These are phyloP conservation scores for Etheostoma spectabile DNA, from an alignment of 2,113 vertebrate species.

Conservation along the genomic window DNA sequence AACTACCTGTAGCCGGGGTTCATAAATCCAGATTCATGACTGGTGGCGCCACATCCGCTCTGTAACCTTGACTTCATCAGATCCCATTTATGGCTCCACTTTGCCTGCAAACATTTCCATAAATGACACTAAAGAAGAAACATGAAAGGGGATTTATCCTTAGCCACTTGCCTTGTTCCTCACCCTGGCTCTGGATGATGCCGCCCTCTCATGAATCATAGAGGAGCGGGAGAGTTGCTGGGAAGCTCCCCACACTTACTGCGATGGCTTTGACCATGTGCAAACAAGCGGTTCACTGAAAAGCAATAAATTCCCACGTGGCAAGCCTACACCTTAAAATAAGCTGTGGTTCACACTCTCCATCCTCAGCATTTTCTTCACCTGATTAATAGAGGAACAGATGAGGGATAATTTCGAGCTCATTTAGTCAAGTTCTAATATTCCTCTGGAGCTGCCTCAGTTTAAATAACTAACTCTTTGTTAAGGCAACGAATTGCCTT, in stretches of 20 bases:
- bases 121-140: constrained; percentile 81
- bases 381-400: constrained; percentile 47
- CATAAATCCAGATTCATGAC: constrained; percentile 75
- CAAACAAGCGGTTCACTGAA: constrained; percentile 16
- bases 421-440: constrained; percentile 68
- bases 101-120: constrained; percentile 76
- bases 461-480: constrained; percentile 64
- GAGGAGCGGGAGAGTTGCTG: neutral
- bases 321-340: constrained; percentile 8
- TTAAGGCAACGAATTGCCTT: constrained; percentile 48
- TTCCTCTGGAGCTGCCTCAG: constrained; percentile 42
- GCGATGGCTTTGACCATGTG: constrained; percentile 5
- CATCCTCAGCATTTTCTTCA: constrained; percentile 26
- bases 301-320: constrained; percentile 20
- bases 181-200: neutral
- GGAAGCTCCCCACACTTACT: constrained; percentile 2
- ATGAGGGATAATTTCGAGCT: constrained; percentile 49
- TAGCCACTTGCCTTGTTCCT: constrained; percentile 16
- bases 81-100: constrained; percentile 65
- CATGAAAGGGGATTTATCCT: constrained; percentile 46
- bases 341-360: neutral
- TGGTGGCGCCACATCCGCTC: constrained; percentile 43
- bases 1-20: constrained; percentile 61
- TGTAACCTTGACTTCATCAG: constrained; percentile 77
- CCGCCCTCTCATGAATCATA: constrained; percentile 47